Base-by-base conservation (phyloP, 37 sponge, comb jelly and placozoan genomes). In the Beroe ovata region DNA sequence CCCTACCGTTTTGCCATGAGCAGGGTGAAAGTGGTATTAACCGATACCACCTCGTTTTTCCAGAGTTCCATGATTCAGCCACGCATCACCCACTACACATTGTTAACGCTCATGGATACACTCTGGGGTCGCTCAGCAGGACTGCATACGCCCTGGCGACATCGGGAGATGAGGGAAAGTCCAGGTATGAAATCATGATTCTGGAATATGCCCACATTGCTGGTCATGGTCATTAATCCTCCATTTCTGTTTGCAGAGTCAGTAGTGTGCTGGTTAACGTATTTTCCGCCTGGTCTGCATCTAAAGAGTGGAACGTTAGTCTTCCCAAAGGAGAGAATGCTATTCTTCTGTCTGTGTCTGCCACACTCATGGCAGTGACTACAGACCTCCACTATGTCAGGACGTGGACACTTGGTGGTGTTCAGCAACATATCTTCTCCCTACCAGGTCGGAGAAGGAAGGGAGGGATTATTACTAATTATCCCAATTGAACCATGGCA, bases 1-100 rank as follows among this genome's bases (percentile, higher is more conserved):
- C n/a, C n/a, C n/a, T n/a, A n/a, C n/a, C n/a, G n/a, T n/a, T n/a
- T n/a, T n/a, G n/a, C n/a, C n/a, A n/a, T n/a, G n/a, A n/a, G n/a
- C n/a, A n/a, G n/a, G n/a, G n/a, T n/a, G n/a, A n/a, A n/a, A n/a
- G n/a, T n/a, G n/a, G n/a, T n/a, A n/a, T n/a, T n/a, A n/a, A n/a
- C n/a, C n/a, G n/a, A n/a, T n/a, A n/a, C n/a, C n/a, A n/a, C n/a
- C n/a, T n/a, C n/a, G n/a, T n/a, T n/a, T n/a, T n/a, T 22, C 21
- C 47, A 77, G 84, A 77, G 8, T 77, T 77, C 38, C 84, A 77
- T 29, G 84, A 77, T 29, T 77, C 84, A 2, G 33, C 84, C 20
- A 77, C 84, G 22, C 84, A 77, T 54, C 84, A 77, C 47, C 84
- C 84, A 4, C 21, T 77, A 40, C 84, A 77, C 54, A 77, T 77